Base-by-base conservation (phyloP, 2,113 vertebrate species). In the Ictidomys tridecemlineatus region DNA sequence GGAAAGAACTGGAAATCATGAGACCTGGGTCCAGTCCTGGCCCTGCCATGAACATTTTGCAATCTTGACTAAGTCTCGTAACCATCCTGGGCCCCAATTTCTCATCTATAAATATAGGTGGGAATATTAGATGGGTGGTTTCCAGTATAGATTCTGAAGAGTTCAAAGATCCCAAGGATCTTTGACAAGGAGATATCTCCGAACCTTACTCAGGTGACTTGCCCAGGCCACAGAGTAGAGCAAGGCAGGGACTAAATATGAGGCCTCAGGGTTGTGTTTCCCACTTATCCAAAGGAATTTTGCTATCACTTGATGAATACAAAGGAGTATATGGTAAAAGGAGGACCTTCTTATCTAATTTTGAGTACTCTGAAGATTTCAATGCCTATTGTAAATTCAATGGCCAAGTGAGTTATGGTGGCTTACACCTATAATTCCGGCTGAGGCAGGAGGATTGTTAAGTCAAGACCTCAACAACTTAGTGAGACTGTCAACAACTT, bases 61-160 rank as follows among this genome's bases (percentile, higher is more conserved):
- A 70, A 48, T 69, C 39, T 77, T 89, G 30, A 97, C 34, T 72
- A 82, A 73, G 72, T 45, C 18, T 9, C 34, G 69, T 83, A 37
- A 58, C 28, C 28, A 92, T 9, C 42, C 37, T 77, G 10, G 48
- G 85, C 17, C 91, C 39, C 61, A 24, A 22, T n/a, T 34, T 84
- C 67, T 85, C 74, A 92, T 73, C 69, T 65, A 32, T 76, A 79
- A 92, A 91, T 67, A 69, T 5, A 74, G 20, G 56, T 61, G 17
- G 51, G 12, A 53, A 39, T 58, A 34, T 28, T 58, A 69, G 39
- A 20, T 72, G 18, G 28, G 34, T 76, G 30, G 14, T 87, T 94
- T 96, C 69, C 77, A 45, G 53, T 79, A 28, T 92, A 61, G 67
- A 58, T 84, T 83, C 32, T 87, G 63, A 87, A 91, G 48, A 48